These are phyloP conservation scores for Tonatia bakeri DNA, from an alignment of 2,113 vertebrate species.

Conservation along the genomic window DNA sequence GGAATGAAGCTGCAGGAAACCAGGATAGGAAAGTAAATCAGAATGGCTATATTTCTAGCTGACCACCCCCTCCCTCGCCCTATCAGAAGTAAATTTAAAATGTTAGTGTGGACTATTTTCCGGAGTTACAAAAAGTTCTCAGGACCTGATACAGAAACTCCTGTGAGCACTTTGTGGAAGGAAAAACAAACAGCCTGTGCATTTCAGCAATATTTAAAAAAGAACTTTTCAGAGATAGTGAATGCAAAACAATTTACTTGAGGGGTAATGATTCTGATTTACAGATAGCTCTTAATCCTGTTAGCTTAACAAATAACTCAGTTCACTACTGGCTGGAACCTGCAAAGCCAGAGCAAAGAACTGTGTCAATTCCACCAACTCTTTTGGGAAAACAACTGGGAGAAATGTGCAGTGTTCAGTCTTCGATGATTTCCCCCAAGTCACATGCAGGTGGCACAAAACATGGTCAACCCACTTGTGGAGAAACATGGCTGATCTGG, in stretches of 20 bases:
- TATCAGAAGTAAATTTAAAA: background rate
- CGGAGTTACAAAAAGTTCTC: background rate
- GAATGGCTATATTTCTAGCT: background rate
- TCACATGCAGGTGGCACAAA: background rate
- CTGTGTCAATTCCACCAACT: background rate
- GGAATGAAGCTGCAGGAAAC: background rate
- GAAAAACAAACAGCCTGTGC: background rate
- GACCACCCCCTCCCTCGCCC: background rate
- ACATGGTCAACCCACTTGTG: background rate
- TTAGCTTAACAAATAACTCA: background rate
- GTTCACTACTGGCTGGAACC: background rate
- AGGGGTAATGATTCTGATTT: background rate
- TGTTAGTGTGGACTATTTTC: background rate
- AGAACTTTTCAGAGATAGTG: background rate
- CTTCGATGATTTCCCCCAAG: background rate
- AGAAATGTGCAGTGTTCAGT: conserved; percentile 1
- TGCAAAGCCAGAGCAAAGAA: conserved; percentile 37
- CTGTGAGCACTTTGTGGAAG: background rate
- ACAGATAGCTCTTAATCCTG: background rate
- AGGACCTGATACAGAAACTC: background rate
- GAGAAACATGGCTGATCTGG: background rate
- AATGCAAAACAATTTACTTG: background rate
- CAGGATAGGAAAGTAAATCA: background rate
- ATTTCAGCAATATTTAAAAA: background rate
- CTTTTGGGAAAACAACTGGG: background rate